phyloP scores from a whole-genome alignment of 2,888 invertebrate genomes.

The Pocota personata region DNA sequence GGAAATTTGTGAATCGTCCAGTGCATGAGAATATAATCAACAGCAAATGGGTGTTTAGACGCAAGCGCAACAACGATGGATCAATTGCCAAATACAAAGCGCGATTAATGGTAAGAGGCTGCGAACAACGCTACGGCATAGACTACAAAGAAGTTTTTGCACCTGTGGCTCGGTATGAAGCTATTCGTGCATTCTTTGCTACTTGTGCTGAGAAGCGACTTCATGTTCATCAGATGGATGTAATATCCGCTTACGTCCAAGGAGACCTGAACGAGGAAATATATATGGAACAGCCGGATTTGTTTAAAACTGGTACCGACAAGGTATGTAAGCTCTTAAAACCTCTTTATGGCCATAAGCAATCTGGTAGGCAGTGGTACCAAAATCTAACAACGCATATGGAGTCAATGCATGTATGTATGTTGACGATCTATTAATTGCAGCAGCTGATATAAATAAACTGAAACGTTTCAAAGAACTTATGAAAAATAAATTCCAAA shows the following conservation, averaged over 20 bases:
- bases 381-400: slow-evolving; percentile 9
- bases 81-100: slow-evolving; percentile 25
- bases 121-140: slow-evolving; percentile 23
- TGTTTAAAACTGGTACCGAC: neutral
- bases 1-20: slow-evolving; percentile 30
- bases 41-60: slow-evolving; percentile 40
- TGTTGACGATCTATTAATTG: slow-evolving; percentile 36
- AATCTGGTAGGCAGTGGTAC: slow-evolving; percentile 52
- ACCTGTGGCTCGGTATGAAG: neutral
- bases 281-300: slow-evolving; percentile 9
- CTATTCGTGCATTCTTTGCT: slow-evolving; percentile 11
- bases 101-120: slow-evolving; percentile 34
- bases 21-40: neutral
- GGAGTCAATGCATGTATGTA: slow-evolving; percentile 10
- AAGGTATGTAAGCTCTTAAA: slow-evolving; percentile 12
- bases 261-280: slow-evolving; percentile 29
- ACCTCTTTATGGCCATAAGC: slow-evolving; percentile 29
- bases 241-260: slow-evolving; percentile 25
- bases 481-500: slow-evolving; percentile 32
- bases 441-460: neutral
- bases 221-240: slow-evolving; percentile 27
- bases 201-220: neutral
- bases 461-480: neutral
- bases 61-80: slow-evolving; percentile 15
- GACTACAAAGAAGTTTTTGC: slow-evolving; percentile 6